Conservation (phyloP, 2,888 invertebrate genomes). For the Clunio marinus region DNA sequence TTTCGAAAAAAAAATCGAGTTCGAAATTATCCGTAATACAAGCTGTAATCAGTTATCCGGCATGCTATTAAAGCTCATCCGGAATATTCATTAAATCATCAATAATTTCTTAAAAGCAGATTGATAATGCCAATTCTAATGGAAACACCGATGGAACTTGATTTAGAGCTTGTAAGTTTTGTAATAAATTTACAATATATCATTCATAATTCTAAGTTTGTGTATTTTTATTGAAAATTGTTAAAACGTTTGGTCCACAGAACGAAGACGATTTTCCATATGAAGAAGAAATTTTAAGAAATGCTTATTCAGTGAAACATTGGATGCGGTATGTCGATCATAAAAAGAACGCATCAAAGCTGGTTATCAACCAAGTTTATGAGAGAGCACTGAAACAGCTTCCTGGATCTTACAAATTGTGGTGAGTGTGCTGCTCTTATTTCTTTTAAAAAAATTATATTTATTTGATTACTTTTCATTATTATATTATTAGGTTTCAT, state of each 20-base stretch:
- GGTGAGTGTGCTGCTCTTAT: slow-evolving; percentile 59
- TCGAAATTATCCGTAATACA: too few species aligned
- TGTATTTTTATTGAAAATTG: too few species aligned
- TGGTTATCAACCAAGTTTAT: slow-evolving; percentile 85
- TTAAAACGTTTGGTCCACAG: slow-evolving; percentile 49
- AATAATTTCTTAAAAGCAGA: too few species aligned
- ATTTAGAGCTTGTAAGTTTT: slow-evolving; percentile 30
- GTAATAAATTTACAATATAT: background rate
- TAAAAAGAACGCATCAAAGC: slow-evolving; percentile 77
- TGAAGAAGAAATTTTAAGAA: slow-evolving; percentile 96
- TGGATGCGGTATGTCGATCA: slow-evolving; percentile 98
- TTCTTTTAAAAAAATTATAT: too few species aligned
- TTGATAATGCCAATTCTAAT: slow-evolving; percentile 23
- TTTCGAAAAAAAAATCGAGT: too few species aligned
- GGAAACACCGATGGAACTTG: slow-evolving; percentile 22
- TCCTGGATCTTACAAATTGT: slow-evolving; percentile 96
- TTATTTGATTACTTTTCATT: background rate
- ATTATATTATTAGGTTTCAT: slow-evolving; percentile 54
- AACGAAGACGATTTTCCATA: slow-evolving; percentile 94
- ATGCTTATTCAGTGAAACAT: slow-evolving; percentile 96
- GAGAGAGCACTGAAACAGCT: slow-evolving; percentile 94
- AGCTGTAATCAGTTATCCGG: too few species aligned
- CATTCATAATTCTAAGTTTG: too few species aligned
- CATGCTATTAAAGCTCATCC: too few species aligned
- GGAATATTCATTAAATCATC: too few species aligned